Conservation (phyloP, 2,888 invertebrate species). For the Malacosoma neustria region DNA sequence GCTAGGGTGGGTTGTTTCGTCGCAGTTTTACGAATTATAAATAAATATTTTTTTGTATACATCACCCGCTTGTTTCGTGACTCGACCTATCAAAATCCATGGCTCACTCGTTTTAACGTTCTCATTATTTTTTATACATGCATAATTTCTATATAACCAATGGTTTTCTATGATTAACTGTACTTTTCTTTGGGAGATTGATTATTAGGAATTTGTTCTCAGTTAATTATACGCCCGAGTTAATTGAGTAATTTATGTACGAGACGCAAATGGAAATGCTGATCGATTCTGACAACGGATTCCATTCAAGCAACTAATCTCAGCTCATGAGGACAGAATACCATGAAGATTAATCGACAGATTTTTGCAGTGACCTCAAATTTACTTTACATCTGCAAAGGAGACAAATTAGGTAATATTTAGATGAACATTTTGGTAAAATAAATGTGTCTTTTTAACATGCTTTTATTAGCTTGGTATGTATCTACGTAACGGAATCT, state of each 20-base stretch:
- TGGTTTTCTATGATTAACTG: conserved; percentile 52
- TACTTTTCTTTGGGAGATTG: conserved; percentile 63
- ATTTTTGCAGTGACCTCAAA: too few species aligned
- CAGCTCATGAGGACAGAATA: too few species aligned
- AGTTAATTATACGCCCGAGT: conserved; percentile 52
- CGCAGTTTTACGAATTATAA: too few species aligned
- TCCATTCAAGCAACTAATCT: background rate
- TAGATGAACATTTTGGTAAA: too few species aligned
- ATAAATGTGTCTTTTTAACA: background rate
- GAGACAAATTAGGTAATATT: too few species aligned
- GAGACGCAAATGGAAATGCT: conserved; percentile 8
- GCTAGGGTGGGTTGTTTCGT: too few species aligned
- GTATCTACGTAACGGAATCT: too few species aligned
- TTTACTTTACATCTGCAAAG: too few species aligned
- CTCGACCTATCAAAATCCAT: conserved; percentile 32
- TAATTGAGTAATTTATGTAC: conserved; percentile 57
- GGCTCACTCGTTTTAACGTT: conserved; percentile 50
- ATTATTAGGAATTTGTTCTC: conserved; percentile 57
- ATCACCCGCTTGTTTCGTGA: conserved; percentile 27
- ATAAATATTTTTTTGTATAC: too few species aligned
- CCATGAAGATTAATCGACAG: too few species aligned
- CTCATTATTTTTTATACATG: conserved; percentile 60
- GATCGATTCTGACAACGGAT: background rate
- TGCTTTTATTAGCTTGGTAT: too few species aligned
- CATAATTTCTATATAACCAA: conserved; percentile 30